phyloP scores from a whole-genome alignment of 2,113 vertebrate genomes.

The Lontra canadensis region DNA sequence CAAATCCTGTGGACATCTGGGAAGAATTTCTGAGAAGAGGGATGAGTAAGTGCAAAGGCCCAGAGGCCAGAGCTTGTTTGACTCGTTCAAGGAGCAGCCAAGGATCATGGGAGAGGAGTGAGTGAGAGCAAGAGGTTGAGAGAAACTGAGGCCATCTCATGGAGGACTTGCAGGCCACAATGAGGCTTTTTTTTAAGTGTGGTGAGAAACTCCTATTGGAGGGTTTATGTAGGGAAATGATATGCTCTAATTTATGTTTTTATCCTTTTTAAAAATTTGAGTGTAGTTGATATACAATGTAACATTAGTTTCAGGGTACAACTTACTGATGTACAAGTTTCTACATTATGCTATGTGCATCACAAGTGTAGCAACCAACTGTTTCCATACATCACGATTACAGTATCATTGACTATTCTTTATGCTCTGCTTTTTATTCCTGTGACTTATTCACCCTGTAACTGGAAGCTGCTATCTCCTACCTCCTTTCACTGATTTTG shows the following conservation, averaged over 20 bases:
- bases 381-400: background rate
- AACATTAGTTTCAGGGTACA: background rate
- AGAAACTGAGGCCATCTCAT: background rate
- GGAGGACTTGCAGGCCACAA: background rate
- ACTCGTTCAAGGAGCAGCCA: background rate
- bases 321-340: background rate
- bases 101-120: background rate
- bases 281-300: background rate
- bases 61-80: background rate
- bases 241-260: background rate
- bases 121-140: background rate
- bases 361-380: background rate
- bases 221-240: background rate
- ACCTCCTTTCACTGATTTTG: background rate
- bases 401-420: background rate
- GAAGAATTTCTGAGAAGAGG: background rate
- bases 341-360: background rate
- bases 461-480: background rate
- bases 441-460: background rate
- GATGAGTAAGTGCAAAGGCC: background rate
- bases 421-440: background rate
- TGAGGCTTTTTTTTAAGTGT: background rate
- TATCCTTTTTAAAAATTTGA: background rate
- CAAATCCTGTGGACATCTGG: background rate
- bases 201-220: background rate